A percentile compares a stretch with the other conserved stretches of the same genome.
Evolutionary conservation across 2,888 invertebrate species (phyloP).

Genomic region (Andrena camellia): DNA sequence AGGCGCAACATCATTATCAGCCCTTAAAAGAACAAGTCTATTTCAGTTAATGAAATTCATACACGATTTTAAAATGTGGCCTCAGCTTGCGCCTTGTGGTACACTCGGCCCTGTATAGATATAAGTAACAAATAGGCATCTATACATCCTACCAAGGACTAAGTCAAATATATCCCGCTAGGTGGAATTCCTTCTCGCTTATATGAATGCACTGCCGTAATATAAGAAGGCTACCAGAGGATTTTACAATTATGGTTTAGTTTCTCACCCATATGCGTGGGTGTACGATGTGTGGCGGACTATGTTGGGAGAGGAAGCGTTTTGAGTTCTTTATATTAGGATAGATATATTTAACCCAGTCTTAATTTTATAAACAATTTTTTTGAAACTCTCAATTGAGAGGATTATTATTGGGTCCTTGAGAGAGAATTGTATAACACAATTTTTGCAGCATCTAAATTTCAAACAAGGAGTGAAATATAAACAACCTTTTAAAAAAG

Average conservation of each 20-base stretch:
- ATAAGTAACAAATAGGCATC: not conserved
- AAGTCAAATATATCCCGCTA: not conserved
- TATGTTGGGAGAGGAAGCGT: conserved; percentile 9
- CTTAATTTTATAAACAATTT: conserved; percentile 3
- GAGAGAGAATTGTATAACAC: not conserved
- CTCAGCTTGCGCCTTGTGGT: too few relatives aligned
- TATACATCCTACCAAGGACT: not conserved
- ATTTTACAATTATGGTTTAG: not conserved
- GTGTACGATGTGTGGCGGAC: not conserved
- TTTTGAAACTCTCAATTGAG: too few relatives aligned
- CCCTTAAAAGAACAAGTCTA: too few relatives aligned
- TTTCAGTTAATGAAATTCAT: too few relatives aligned
- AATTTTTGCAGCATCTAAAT: not conserved
- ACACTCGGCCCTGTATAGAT: too few relatives aligned
- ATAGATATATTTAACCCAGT: too few relatives aligned
- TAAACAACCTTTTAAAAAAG: too few relatives aligned
- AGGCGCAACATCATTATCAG: too few relatives aligned
- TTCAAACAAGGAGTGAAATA: too few relatives aligned
- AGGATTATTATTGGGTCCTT: not conserved
- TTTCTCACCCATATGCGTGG: not conserved
- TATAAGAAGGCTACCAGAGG: not conserved
- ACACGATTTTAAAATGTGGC: too few relatives aligned
- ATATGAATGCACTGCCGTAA: not conserved
- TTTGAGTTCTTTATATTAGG: too few relatives aligned
- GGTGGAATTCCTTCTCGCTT: conserved; percentile 9